Evolutionary conservation across 1,140 invertebrate species (phyloP), one percentile per base, ranked within the genome.

Genomic region (Alviniconcha marisindica): DNA sequence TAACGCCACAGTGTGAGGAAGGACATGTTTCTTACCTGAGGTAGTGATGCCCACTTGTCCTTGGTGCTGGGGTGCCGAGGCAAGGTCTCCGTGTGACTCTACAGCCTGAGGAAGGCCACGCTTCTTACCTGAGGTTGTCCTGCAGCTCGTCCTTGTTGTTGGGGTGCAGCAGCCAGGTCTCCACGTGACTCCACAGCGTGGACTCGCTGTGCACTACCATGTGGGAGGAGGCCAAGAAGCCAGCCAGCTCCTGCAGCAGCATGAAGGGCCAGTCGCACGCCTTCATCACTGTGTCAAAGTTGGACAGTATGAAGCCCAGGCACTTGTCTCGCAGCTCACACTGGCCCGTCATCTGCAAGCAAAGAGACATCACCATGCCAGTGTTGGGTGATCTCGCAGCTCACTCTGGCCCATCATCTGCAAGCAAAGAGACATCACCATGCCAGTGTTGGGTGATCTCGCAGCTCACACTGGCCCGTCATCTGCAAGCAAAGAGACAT

Each of bases 301-400:
- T 92, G 40, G 91, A 91, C 42, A 91, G 76, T 33, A 92, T 91
- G 80, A 91, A 92, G 21, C 87, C 87, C n/a, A 88, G 82, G 77
- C 90, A 91, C 36, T 87, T 86, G 40, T 91, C 87, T 33, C 89
- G 83, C n/a, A 92, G 84, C 14, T 89, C 69, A 38, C 82, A 79
- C 60, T 88, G 88, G 40, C 86, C 86, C 0, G 90, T 91, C 83
- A 90, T 44, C 81, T 83, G 71, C 24, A 36, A 38, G n/a, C n/a
- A n/a, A n/a, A n/a, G n/a, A n/a, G n/a, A n/a, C n/a, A n/a, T n/a
- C n/a, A n/a, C n/a, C n/a, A n/a, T n/a, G n/a, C n/a, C n/a, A n/a
- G n/a, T n/a, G n/a, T n/a, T n/a, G n/a, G n/a, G n/a, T n/a, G n/a
- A n/a, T n/a, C n/a, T n/a, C n/a, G n/a, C n/a, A n/a, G n/a, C n/a